A percentile compares a stretch with the other conserved stretches of the same genome.
phyloP scores from a whole-genome alignment of 1,140 invertebrate species.

The Eubasilissa regina region DNA sequence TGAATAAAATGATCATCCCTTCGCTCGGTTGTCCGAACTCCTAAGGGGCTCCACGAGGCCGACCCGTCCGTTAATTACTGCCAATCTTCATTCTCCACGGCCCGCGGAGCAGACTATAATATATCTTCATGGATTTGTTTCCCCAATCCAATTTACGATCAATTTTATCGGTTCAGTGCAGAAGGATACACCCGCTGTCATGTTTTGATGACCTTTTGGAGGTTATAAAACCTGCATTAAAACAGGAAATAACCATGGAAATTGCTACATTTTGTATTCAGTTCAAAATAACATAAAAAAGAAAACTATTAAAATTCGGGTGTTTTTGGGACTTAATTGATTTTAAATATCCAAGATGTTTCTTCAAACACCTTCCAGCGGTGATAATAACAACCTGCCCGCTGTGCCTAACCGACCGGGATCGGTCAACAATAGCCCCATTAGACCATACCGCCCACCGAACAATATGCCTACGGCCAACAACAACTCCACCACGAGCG shows the following conservation, averaged over 20 bases:
- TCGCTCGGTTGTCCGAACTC: conserved; percentile 9
- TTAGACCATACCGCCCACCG: conserved; percentile 15
- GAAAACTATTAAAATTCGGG: neutral
- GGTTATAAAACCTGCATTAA: neutral
- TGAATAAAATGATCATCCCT: conserved; percentile 25
- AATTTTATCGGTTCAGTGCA: conserved; percentile 17
- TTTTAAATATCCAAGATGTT: conserved; percentile 45
- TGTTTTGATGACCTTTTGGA: neutral
- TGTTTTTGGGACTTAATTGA: neutral
- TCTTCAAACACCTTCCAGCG: conserved; percentile 42
- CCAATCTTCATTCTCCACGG: conserved; percentile 34
- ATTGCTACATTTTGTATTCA: neutral
- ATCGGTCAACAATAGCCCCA: conserved; percentile 36
- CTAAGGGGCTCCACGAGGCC: conserved; percentile 10
- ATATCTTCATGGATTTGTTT: conserved; percentile 41
- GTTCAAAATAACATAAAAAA: conserved; percentile 35
- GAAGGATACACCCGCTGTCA: neutral
- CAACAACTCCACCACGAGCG: conserved; percentile 24
- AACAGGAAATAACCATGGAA: neutral
- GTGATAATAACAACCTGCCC: conserved; percentile 47
- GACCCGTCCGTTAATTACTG: conserved; percentile 41
- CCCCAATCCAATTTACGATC: conserved; percentile 34
- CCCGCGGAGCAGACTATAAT: conserved; percentile 34
- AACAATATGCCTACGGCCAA: conserved; percentile 25
- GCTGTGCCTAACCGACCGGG: conserved; percentile 28